Evolutionary conservation across 2,797 vertebrate genomes (phyloP), one percentile per base, ranked within the genome.

Genomic region (Enteromius viviparus): DNA sequence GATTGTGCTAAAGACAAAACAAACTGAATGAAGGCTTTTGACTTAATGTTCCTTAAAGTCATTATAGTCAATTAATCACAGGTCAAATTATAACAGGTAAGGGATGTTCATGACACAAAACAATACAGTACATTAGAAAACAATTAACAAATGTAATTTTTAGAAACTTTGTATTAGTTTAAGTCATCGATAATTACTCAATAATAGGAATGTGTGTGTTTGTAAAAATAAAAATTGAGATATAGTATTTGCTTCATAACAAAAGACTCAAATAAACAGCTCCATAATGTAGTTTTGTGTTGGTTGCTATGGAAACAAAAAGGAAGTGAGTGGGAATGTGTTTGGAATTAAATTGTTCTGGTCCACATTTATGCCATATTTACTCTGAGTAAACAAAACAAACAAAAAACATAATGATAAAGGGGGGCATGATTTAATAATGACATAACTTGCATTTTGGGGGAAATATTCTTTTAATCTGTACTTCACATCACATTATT

Each of bases 281-380:
- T 37, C 17, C 11, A 37, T 62, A 60, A 23, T 60, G 23, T 60
- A 51, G 62, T 40, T 51, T 58, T 74, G 37, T 82, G 58, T 62
- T 40, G 51, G 51, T 49, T 65, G 53, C 34, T 45, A 37, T 53
- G 53, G 45, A 77, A 64, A 78, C 74, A 10, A 47, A 12, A 64
- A 77, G 51, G 26, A 77, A 42, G 17, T 29, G 2, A 69, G 32
- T 40, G 23, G 21, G 32, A 45, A n/a, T 76, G 8, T 82, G 45
- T 82, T 62, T 49, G 60, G 15, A 51, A 32, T 47, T 26, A 32
- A 72, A 72, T 26, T 66, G 32, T 66, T 14, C 62, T 65, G 69
- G 69, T 49, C 26, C 47, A 21, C 8, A 32, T 51, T 47, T 26
- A 47, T 70, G 68, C 26, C 45, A 72, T 6, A 37, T 40, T 40